These are phyloP conservation scores for Xestia ashworthii DNA, from an alignment of 2,888 invertebrate species.

Conservation along the genomic window DNA sequence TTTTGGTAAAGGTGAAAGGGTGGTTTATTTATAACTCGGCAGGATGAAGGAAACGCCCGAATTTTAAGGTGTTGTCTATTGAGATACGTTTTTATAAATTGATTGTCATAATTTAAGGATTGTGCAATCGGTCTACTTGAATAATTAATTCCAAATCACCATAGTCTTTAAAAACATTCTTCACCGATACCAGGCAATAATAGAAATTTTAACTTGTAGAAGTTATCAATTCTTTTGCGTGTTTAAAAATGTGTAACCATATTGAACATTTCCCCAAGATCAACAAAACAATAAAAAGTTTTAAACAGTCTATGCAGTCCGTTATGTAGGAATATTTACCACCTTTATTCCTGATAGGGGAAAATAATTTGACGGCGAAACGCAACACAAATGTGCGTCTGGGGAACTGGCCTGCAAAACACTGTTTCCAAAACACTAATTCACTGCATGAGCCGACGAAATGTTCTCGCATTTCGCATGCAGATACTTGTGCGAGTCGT, in stretches of 20 bases:
- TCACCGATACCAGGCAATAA: background rate
- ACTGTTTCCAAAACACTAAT: conserved; percentile 62
- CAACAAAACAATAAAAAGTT: conserved; percentile 35
- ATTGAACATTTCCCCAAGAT: conserved; percentile 5
- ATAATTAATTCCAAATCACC: background rate
- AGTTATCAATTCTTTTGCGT: background rate
- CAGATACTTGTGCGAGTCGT: conserved; percentile 57
- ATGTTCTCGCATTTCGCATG: conserved; percentile 68
- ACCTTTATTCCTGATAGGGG: conserved; percentile 19
- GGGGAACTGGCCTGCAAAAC: conserved; percentile 51
- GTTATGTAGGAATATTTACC: conserved; percentile 8
- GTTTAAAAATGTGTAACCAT: background rate
- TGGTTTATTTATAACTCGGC: conserved; percentile 43
- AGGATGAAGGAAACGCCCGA: conserved; percentile 5
- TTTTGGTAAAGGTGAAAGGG: conserved; percentile 35
- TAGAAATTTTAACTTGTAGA: background rate
- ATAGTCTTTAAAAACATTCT: too few relatives aligned
- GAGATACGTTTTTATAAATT: background rate
- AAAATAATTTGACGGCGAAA: conserved; percentile 53
- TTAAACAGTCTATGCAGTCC: conserved; percentile 4
- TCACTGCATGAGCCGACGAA: conserved; percentile 65
- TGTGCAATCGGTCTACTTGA: background rate
- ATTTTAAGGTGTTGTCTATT: conserved; percentile 10
- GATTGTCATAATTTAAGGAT: background rate
- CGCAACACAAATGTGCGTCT: conserved; percentile 58